Conservation (phyloP, 2,888 invertebrate genomes). For the Amphipoea lucens region DNA sequence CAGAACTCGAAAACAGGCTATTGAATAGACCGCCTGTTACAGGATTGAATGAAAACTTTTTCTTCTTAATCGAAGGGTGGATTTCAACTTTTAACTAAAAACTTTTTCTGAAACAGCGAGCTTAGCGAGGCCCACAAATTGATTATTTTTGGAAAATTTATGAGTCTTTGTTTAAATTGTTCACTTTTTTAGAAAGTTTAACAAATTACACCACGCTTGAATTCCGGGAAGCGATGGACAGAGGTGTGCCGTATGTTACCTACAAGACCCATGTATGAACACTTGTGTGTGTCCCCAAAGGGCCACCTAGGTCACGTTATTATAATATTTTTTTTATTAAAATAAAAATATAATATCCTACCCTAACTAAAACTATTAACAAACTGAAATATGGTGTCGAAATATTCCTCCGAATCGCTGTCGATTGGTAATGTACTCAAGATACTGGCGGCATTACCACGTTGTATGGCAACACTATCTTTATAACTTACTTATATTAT, state of each 20-base stretch:
- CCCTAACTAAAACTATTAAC: too few relatives aligned
- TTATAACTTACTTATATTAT: not conserved
- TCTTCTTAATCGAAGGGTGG: not conserved
- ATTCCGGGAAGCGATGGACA: not conserved
- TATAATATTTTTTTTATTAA: too few relatives aligned
- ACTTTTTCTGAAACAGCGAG: not conserved
- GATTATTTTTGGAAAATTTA: not conserved
- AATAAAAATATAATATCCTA: too few relatives aligned
- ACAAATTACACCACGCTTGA: not conserved
- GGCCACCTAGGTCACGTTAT: too few relatives aligned
- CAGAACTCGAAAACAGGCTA: not conserved
- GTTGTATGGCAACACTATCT: too few relatives aligned
- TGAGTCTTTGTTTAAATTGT: not conserved
- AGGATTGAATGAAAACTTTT: slow-evolving; percentile 1
- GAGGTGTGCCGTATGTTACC: not conserved
- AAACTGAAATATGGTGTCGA: not conserved
- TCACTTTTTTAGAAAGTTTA: not conserved
- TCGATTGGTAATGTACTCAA: too few relatives aligned
- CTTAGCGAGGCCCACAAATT: not conserved
- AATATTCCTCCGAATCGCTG: not conserved
- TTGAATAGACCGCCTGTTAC: not conserved
- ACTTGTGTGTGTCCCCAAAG: not conserved
- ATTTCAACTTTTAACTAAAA: slow-evolving; percentile 12
- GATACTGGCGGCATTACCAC: too few relatives aligned
- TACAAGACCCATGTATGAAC: not conserved